Conservation (phyloP, 2,888 invertebrate species). For the Boloria euphrosyne region DNA sequence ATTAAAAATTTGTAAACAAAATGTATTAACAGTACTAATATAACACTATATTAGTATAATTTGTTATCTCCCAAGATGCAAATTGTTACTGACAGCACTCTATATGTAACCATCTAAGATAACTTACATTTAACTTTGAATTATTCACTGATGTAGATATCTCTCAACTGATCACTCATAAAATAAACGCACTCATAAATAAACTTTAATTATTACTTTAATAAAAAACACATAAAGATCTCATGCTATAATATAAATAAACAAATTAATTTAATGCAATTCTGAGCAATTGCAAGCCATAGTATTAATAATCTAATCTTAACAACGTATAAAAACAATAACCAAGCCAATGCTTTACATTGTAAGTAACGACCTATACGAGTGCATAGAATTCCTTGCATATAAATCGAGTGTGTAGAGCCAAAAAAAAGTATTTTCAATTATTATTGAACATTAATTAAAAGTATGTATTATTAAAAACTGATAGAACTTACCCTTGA, state of each 20-base stretch:
- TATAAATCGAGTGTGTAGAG: constrained; percentile 25
- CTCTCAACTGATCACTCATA: not conserved
- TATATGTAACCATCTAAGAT: not conserved
- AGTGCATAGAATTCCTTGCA: constrained; percentile 12
- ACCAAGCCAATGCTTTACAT: constrained; percentile 24
- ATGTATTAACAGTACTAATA: not conserved
- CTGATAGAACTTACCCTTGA: constrained; percentile 39
- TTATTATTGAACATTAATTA: not conserved
- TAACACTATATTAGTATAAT: too few relatives aligned
- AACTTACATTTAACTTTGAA: not conserved
- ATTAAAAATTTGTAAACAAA: too few relatives aligned
- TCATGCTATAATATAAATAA: not conserved
- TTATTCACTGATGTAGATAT: too few relatives aligned
- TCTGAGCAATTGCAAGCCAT: constrained; percentile 7
- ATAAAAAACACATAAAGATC: constrained; percentile 1
- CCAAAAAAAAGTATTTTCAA: constrained; percentile 12
- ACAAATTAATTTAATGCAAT: not conserved
- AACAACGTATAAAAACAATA: constrained; percentile 32
- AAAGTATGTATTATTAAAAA: not conserved
- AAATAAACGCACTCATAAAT: not conserved
- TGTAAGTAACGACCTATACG: constrained; percentile 26
- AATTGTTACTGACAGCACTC: constrained; percentile 6
- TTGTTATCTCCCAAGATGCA: constrained; percentile 11
- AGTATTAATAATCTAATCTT: constrained; percentile 29
- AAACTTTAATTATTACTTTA: not conserved